Base-by-base conservation (phyloP, 2,113 vertebrate species). In the Datnioides undecimradiatus region DNA sequence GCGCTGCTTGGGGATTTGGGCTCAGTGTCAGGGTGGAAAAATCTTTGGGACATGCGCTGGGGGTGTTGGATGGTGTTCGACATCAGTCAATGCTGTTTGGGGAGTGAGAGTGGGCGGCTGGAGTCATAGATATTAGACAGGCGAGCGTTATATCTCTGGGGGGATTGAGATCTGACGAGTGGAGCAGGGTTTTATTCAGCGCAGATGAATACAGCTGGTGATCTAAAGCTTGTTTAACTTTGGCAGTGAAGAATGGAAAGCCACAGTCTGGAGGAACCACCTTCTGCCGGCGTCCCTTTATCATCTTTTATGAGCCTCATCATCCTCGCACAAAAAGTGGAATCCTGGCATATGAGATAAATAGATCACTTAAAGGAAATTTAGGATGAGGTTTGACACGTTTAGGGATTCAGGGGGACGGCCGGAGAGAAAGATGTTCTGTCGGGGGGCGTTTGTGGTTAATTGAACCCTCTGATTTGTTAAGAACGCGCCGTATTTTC, bases 211-310 rank as follows among this genome's bases (percentile, higher is more conserved):
- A 63, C 59, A 75, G 48, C 43, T 63, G 67, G 19, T 72, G 85
- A 86, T 76, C 31, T 82, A 83, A 89, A 90, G 83, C 87, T 62
- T 67, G 73, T 87, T 87, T 88, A 73, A 84, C 76, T 87, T 82
- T 86, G 84, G 75, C 85, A 87, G 54, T 65, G 43, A 63, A 27
- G 66, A 80, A 82, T 69, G 55, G 63, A 73, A 74, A 34, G 23
- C 52, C 45, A 13, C 36, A 67, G 71, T 77, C 25, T 25, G 31
- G 72, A 80, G 27, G 40, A 76, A 52, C 40, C 63, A 69, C 71
- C 79, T 70, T 74, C 70, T 43, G 46, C 74, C 70, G 73, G 46
- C 41, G 48, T 76, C 57, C 68, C 17, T 79, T 88, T 62, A 80
- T 86, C 70, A 38, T 79, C 46, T 55, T 76, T 82, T 65, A 74